These are phyloP conservation scores for Lycia hirtaria DNA, from an alignment of 2,888 invertebrate genomes.

Conservation along the genomic window DNA sequence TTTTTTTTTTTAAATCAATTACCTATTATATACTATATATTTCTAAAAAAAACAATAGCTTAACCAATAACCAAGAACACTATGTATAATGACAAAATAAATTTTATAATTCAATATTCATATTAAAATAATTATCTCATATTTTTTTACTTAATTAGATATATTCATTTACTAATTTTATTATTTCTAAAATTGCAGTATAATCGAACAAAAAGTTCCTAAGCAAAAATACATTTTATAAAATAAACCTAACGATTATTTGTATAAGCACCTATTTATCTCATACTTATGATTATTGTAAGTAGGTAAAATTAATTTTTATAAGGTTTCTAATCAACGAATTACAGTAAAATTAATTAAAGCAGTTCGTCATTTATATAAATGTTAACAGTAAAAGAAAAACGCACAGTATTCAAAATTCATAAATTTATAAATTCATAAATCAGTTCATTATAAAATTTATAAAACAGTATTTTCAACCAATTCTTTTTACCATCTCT, in stretches of 20 bases:
- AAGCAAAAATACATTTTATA: constrained; percentile 69
- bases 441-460: not conserved
- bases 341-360: constrained; percentile 65
- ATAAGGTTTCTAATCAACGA: constrained; percentile 83
- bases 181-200: constrained; percentile 49
- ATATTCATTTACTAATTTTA: constrained; percentile 1
- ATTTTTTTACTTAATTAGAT: not conserved
- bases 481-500: not conserved
- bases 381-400: not conserved
- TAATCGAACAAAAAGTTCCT: constrained; percentile 80
- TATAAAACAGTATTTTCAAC: constrained; percentile 28
- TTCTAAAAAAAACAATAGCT: not conserved
- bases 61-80: not conserved
- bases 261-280: constrained; percentile 52
- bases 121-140: not conserved
- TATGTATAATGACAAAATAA: not conserved
- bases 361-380: constrained; percentile 48
- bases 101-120: not conserved
- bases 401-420: constrained; percentile 12
- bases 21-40: not conserved
- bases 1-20: not conserved
- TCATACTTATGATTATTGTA: constrained; percentile 58
- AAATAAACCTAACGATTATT: constrained; percentile 63
- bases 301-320: constrained; percentile 69
- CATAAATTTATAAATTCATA: not conserved